phyloP scores from a whole-genome alignment of 2,888 invertebrate genomes.

The Pyralis farinalis region DNA sequence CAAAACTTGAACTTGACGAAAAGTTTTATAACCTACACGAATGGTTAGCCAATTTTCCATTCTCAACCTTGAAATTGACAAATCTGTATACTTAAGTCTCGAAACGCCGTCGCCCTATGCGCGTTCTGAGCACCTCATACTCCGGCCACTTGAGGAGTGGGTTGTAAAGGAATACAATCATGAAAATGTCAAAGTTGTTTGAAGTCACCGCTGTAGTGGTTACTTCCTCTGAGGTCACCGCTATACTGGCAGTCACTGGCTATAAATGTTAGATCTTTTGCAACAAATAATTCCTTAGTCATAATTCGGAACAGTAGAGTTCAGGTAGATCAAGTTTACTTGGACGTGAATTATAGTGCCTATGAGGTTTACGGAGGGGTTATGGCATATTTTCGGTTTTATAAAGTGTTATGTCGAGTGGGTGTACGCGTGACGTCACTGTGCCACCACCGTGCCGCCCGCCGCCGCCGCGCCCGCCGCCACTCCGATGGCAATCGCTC shows the following conservation, averaged over 20 bases:
- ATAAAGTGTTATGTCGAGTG: slow-evolving; percentile 26
- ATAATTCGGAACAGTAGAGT: slow-evolving; percentile 6
- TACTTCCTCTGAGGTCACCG: too few relatives aligned
- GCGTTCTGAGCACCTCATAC: slow-evolving; percentile 11
- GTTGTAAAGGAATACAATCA: slow-evolving; percentile 19
- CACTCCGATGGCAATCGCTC: slow-evolving; percentile 52
- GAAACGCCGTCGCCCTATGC: neutral
- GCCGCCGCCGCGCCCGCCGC: slow-evolving; percentile 34
- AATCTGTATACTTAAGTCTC: neutral
- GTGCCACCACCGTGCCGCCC: slow-evolving; percentile 31
- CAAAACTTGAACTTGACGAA: neutral
- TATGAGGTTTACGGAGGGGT: slow-evolving; percentile 29
- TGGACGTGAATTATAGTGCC: slow-evolving; percentile 27
- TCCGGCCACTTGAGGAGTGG: neutral
- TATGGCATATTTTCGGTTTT: slow-evolving; percentile 23
- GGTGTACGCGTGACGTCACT: slow-evolving; percentile 49
- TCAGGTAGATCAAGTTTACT: slow-evolving; percentile 26
- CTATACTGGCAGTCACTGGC: slow-evolving; percentile 8
- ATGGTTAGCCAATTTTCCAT: neutral
- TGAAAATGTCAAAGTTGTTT: slow-evolving; percentile 28
- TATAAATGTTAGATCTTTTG: slow-evolving; percentile 6
- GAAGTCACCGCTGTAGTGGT: slow-evolving; percentile 12
- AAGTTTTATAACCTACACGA: neutral
- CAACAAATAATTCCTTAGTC: neutral
- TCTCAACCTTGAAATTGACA: slow-evolving; percentile 14